These are phyloP conservation scores for Penaeus monodon DNA, from an alignment of 2,888 invertebrate species.

Conservation along the genomic window DNA sequence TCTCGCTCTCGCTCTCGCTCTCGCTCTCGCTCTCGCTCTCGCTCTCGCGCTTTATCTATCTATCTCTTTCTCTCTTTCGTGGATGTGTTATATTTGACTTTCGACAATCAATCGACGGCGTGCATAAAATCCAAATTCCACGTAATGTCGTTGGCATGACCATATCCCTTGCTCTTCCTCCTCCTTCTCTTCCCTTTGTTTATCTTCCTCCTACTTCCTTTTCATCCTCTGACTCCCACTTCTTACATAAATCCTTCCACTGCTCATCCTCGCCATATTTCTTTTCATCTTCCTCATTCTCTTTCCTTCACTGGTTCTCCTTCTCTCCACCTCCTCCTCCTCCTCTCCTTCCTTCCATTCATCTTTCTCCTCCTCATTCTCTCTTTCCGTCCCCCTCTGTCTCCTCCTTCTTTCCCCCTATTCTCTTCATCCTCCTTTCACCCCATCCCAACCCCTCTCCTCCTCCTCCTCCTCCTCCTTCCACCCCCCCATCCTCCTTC, in stretches of 20 bases:
- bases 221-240: neutral
- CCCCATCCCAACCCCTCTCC: too few relatives aligned
- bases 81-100: too few relatives aligned
- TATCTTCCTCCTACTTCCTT: neutral
- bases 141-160: neutral
- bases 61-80: too few relatives aligned
- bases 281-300: neutral
- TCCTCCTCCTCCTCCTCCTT: neutral
- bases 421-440: neutral
- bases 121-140: too few relatives aligned
- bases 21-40: accelerated
- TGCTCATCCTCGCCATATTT: neutral
- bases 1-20: too few relatives aligned
- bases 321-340: neutral
- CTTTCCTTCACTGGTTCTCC: neutral
- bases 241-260: too few relatives aligned
- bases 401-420: neutral
- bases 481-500: neutral
- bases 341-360: too few relatives aligned
- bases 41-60: too few relatives aligned
- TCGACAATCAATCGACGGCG: too few relatives aligned
- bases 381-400: too few relatives aligned
- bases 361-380: too few relatives aligned
- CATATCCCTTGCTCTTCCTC: neutral
- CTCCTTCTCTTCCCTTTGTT: neutral